Evolutionary conservation across 2,113 vertebrate species (phyloP), one percentile per base, ranked within the genome.

Genomic region (Heterocephalus glaber): DNA sequence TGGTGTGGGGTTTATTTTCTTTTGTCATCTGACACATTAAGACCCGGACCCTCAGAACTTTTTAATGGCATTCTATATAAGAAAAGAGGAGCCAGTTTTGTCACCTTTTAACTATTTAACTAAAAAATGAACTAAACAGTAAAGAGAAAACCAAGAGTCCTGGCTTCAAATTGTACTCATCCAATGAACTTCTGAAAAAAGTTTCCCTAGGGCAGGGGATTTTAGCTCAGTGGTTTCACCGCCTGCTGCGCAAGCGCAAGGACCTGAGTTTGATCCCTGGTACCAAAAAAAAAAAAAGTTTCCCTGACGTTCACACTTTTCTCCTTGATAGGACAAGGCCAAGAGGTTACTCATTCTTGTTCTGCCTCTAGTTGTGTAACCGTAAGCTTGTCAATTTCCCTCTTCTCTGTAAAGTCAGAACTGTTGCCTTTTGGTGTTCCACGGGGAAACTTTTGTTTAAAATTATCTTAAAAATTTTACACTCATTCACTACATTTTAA

Each of bases 401-500:
- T 58, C 5, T 77, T 33, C 11, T 60, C 76, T 49, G 8, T 70
- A 26, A 85, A 54, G 33, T 74, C 20, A 66, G 35, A 11, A 66
- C 17, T 33, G 1, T 5, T 81, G 20, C 89, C 52, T 3, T 81
- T 44, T 54, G 7, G 16, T 63, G 22, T 41, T 49, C 30, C 61
- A 72, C 0, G 44, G 33, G 26, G n/a, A 60, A 90, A 76, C 26
- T 52, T 74, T 49, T 68, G 30, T 49, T 84, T 92, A 63, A 74
- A 61, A 90, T 28, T 44, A 63, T 47, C n/a, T 90, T 86, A 38
- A 91, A 80, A 28, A 65, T 65, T 77, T 79, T 79, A 84, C 10
- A 86, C 26, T 96, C 30, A 88, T 81, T 52, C 76, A 52, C 16
- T 82, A 76, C 44, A 68, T 61, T 90, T 65, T 95, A 77, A 77